Evolutionary conservation across 2,888 invertebrate genomes (phyloP), one percentile per base, ranked within the genome.

Genomic region (Agapostemon virescens): DNA sequence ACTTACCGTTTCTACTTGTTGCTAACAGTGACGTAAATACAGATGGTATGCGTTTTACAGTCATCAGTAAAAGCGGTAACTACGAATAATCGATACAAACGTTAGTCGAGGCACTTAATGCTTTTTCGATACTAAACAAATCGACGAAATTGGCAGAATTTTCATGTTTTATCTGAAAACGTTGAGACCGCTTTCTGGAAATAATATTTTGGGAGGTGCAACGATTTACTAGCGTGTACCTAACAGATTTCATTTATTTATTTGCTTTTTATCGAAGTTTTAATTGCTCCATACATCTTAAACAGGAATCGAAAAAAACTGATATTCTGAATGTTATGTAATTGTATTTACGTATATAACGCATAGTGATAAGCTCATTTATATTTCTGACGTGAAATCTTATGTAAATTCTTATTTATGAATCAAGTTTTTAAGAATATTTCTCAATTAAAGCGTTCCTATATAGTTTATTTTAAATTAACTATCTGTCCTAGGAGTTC

Each of bases 31-130:
- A 61, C 33, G 61, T 61, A 33, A 30, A 61, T 33, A 20, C 30
- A 17, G 61, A 61, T 9, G 33, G 61, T 61, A 33, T 61, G 61
- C 33, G 61, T 61, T 33, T 58, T n/a, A 33, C 61, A 33, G 33
- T 61, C 61, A 61, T 61, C 61, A 20, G 61, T 61, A 61, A 61
- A 61, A 33, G 17, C 30, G 20, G 11, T 33, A 61, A 61, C 30
- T 2, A 33, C 15, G 33, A 61, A 20, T 33, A 61, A 33, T 61
- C 30, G 33, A 61, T 61, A n/a, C 20, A 33, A 2, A 30, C 15
- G 20, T 61, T 9, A n/a, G 33, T 9, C 33, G 33, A 61, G 33
- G 20, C 17, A 33, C 33, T 61, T 33, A 33, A 61, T 61, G 61
- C 20, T 30, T 61, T 33, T 61, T 61, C 20, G 9, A 33, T 33